phyloP scores from a whole-genome alignment of 2,888 invertebrate genomes.

The Pyrrhia umbra region DNA sequence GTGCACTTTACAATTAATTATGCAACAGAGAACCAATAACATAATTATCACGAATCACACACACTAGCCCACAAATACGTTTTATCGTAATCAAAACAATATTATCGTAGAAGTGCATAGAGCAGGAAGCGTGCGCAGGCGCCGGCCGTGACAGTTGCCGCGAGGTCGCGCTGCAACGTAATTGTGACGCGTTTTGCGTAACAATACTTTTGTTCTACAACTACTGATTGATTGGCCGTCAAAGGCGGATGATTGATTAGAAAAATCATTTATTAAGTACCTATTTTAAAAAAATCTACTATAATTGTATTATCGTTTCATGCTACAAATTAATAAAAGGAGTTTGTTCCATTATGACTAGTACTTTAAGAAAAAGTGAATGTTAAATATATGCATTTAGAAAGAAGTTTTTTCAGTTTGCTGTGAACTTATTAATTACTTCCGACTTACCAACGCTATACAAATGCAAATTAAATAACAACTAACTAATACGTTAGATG shows the following conservation, averaged over 20 bases:
- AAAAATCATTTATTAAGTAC: slow-evolving; percentile 8
- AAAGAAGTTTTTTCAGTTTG: slow-evolving; percentile 5
- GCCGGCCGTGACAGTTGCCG: slow-evolving; percentile 55
- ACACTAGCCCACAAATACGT: slow-evolving; percentile 51
- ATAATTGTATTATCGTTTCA: not conserved
- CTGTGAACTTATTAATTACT: slow-evolving; percentile 2
- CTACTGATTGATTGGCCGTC: slow-evolving; percentile 31
- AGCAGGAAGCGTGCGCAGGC: slow-evolving; percentile 70
- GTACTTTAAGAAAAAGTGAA: slow-evolving; percentile 14
- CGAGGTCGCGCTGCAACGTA: slow-evolving; percentile 64
- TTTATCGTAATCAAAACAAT: slow-evolving; percentile 67
- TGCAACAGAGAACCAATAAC: slow-evolving; percentile 50
- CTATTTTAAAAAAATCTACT: not conserved
- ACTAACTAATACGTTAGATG: slow-evolving; percentile 20
- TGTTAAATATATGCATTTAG: slow-evolving; percentile 12
- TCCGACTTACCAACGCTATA: not conserved
- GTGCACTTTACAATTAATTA: slow-evolving; percentile 52
- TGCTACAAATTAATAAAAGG: not conserved
- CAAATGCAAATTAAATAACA: slow-evolving; percentile 30
- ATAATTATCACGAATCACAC: slow-evolving; percentile 46
- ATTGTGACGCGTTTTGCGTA: slow-evolving; percentile 72
- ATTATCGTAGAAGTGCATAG: slow-evolving; percentile 67
- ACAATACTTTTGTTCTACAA: slow-evolving; percentile 57
- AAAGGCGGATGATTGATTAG: slow-evolving; percentile 17
- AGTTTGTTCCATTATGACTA: not conserved